Percentiles rank a stretch among this genome's conserved stretches.
phyloP scores from a whole-genome alignment of 2,113 vertebrate species.

The Equus przewalskii region DNA sequence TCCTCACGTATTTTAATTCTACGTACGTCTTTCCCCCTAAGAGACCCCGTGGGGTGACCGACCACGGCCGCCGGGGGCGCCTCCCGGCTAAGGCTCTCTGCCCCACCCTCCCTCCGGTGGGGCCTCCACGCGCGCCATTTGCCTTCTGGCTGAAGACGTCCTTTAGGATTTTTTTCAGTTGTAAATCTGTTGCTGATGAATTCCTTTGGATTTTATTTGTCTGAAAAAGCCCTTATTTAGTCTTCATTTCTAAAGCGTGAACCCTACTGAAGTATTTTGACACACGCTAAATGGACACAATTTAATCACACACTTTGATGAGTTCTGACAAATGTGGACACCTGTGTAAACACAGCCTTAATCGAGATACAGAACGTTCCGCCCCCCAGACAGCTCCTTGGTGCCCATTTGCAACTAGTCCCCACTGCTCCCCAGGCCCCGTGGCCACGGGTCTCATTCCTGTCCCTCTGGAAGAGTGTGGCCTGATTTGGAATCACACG shows the following conservation, averaged over 20 bases:
- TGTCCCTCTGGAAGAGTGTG: accelerated
- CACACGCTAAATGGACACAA: accelerated
- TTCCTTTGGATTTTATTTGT: background rate
- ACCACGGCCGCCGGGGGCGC: background rate
- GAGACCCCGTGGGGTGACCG: background rate
- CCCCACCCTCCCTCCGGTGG: background rate
- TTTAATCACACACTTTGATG: accelerated
- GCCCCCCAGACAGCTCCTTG: background rate
- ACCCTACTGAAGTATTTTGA: background rate
- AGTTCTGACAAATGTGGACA: background rate
- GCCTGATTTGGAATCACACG: background rate
- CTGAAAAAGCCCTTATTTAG: background rate
- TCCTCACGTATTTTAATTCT: background rate
- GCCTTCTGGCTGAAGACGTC: background rate
- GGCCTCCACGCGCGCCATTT: no score
- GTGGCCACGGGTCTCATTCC: background rate
- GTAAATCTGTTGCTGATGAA: background rate
- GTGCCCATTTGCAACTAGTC: accelerated
- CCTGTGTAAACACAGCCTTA: background rate
- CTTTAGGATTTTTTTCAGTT: background rate
- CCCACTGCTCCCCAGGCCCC: background rate
- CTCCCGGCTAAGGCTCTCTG: background rate
- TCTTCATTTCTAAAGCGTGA: background rate
- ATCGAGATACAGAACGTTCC: no score
- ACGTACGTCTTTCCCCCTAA: accelerated